Conservation (phyloP, 2,113 vertebrate species). For the Dromas ardeola region DNA sequence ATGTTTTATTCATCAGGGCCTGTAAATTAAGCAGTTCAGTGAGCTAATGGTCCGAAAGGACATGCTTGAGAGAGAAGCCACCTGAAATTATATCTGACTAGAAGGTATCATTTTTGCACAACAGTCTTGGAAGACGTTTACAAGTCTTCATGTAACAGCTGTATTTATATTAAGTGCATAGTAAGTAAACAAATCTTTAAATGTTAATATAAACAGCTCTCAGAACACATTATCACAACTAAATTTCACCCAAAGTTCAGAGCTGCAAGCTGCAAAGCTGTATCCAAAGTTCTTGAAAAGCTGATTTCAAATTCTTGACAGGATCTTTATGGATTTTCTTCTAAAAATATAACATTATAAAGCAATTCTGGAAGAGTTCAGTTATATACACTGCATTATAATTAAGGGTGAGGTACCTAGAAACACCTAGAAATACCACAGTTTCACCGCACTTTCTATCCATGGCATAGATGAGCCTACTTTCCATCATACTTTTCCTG, state of each 20-base stretch:
- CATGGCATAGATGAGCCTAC: constrained; percentile 69
- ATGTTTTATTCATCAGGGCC: constrained; percentile 39
- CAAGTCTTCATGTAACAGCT: background rate
- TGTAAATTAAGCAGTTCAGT: constrained; percentile 28
- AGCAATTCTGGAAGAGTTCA: background rate
- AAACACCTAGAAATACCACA: background rate
- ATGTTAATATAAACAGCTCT: background rate
- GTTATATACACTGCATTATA: background rate
- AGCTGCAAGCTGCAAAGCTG: background rate
- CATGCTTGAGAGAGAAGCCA: constrained; percentile 1
- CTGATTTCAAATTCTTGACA: background rate
- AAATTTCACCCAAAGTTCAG: background rate
- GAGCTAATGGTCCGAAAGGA: constrained; percentile 7
- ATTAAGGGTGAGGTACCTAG: background rate
- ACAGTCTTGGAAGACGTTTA: background rate
- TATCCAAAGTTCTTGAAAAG: background rate
- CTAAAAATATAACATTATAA: background rate
- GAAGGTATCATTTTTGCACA: constrained; percentile 8
- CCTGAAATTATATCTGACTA: constrained; percentile 2
- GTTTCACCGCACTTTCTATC: background rate
- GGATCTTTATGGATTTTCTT: background rate
- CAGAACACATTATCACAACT: background rate
- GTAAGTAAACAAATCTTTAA: background rate
- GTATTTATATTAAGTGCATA: background rate
- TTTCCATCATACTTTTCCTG: constrained; percentile 84